phyloP scores from a whole-genome alignment of 2,113 vertebrate genomes.

The Marmota monax region DNA sequence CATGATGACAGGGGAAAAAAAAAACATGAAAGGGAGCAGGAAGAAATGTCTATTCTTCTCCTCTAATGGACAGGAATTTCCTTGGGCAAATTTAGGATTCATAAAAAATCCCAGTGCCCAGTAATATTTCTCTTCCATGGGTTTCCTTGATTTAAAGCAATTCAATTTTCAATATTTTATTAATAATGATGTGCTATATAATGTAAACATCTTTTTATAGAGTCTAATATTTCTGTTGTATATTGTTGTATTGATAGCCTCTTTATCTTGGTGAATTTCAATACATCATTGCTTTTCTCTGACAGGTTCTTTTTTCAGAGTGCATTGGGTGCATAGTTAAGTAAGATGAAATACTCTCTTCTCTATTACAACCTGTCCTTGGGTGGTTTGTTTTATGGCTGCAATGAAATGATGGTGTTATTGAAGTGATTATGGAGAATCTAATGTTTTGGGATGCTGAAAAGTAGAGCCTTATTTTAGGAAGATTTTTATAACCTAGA shows the following conservation, averaged over 20 bases:
- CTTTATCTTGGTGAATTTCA: background rate
- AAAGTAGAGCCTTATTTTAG: background rate
- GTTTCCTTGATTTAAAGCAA: background rate
- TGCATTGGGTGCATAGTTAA: slow-evolving; percentile 31
- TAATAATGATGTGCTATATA: background rate
- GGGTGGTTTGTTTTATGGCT: slow-evolving; percentile 39
- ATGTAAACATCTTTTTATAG: background rate
- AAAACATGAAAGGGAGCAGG: background rate
- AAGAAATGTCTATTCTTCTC: background rate
- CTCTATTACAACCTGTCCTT: background rate
- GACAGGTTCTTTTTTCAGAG: slow-evolving; percentile 14
- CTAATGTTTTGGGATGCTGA: background rate
- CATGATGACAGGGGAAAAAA: background rate
- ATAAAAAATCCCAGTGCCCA: too few species aligned
- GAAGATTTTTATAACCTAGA: background rate
- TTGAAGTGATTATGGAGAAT: slow-evolving; percentile 23
- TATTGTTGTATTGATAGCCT: slow-evolving; percentile 21
- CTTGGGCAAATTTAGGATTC: background rate
- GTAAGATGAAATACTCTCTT: slow-evolving; percentile 1
- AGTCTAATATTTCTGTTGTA: background rate
- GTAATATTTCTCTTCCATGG: background rate
- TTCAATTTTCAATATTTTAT: background rate
- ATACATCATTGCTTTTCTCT: slow-evolving; percentile 46
- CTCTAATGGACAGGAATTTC: background rate
- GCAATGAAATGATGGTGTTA: slow-evolving; percentile 27